Evolutionary conservation across 2,888 invertebrate species (phyloP).

Genomic region (Drosophila emarginata): DNA sequence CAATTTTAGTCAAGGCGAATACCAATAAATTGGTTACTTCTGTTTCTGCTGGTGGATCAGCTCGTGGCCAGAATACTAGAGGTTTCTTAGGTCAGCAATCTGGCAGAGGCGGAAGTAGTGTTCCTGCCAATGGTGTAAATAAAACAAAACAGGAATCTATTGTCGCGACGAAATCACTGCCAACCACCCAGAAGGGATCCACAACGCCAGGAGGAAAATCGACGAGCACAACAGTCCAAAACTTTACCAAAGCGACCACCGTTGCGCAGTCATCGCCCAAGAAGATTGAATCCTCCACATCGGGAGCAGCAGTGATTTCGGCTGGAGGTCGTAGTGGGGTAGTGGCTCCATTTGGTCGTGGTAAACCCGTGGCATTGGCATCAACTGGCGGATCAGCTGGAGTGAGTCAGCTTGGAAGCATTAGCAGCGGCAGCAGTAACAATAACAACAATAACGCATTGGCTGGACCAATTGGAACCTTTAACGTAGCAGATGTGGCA

Average conservation of each 20-base stretch:
- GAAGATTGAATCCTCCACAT: constrained; percentile 55
- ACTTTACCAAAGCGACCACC: constrained; percentile 82
- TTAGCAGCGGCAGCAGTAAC: constrained; percentile 57
- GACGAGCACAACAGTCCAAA: constrained; percentile 53
- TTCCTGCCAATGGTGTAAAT: constrained; percentile 42
- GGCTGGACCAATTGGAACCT: constrained; percentile 80
- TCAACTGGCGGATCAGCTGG: constrained; percentile 20
- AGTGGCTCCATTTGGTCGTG: constrained; percentile 78
- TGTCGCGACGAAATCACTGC: constrained; percentile 28
- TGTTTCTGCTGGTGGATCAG: constrained; percentile 16
- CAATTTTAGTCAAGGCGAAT: constrained; percentile 25
- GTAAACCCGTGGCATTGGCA: constrained; percentile 70
- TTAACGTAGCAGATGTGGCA: constrained; percentile 81
- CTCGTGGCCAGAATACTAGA: constrained; percentile 26
- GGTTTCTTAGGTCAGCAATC: constrained; percentile 28
- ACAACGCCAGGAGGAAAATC: constrained; percentile 35
- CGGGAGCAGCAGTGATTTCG: neutral
- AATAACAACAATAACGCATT: constrained; percentile 72
- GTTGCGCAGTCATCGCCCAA: constrained; percentile 81
- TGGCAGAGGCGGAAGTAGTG: constrained; percentile 39
- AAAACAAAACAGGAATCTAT: constrained; percentile 48
- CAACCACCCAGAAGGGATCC: constrained; percentile 22
- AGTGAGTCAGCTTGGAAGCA: constrained; percentile 61
- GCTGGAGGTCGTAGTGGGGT: constrained; percentile 69
- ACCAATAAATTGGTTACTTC: constrained; percentile 35